Evolutionary conservation across 1,140 invertebrate genomes (phyloP).

Genomic region (Phenacoccus solenopsis): DNA sequence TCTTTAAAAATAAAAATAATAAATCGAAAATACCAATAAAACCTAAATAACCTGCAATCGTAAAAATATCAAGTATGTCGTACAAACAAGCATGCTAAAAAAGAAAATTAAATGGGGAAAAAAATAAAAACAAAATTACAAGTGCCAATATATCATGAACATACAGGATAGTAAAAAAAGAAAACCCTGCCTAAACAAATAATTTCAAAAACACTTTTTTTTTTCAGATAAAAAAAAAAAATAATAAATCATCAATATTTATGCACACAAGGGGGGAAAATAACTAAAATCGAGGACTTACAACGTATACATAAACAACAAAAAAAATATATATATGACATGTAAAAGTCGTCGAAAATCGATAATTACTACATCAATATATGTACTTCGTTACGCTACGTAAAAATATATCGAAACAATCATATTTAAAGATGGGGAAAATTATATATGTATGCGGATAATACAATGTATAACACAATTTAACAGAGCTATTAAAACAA

Average conservation of each 20-base stretch:
- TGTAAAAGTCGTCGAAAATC: neutral
- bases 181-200: neutral
- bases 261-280: neutral
- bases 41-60: neutral
- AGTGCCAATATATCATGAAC: too few species aligned
- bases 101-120: neutral
- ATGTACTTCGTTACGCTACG: neutral
- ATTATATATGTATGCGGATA: too few species aligned
- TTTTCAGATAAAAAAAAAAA: neutral
- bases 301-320: slow-evolving; percentile 7
- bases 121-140: neutral
- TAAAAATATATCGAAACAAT: slow-evolving; percentile 10
- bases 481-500: slow-evolving; percentile 2
- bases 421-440: neutral
- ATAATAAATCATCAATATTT: neutral
- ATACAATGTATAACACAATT: slow-evolving; percentile 3
- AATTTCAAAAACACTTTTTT: neutral
- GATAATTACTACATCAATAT: slow-evolving; percentile 1
- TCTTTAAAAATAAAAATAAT: neutral
- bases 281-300: slow-evolving; percentile 9
- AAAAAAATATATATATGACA: slow-evolving; percentile 1
- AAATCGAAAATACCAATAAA: neutral
- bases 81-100: neutral
- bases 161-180: neutral
- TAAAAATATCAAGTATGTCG: neutral